Evolutionary conservation across 2,888 invertebrate species (phyloP).

Genomic region (Drosophila ustulata): DNA sequence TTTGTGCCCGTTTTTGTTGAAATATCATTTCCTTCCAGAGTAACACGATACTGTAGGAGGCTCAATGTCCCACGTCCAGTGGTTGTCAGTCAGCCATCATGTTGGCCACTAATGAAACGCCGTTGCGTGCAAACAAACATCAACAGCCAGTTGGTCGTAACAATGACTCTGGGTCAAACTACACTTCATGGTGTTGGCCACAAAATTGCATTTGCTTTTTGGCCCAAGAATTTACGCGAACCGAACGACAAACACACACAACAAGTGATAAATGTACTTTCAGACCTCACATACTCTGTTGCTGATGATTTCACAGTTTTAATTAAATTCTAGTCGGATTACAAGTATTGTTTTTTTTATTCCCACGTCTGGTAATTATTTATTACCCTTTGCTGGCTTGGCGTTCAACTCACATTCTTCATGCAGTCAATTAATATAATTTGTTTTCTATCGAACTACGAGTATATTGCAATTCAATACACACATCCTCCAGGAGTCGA

Average conservation of each 20-base stretch:
- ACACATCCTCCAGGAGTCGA: background rate
- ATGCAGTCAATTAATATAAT: background rate
- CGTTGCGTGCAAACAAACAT: constrained; percentile 53
- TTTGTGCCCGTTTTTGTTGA: background rate
- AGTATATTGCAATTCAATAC: background rate
- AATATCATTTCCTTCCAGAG: constrained; percentile 23
- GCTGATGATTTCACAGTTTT: constrained; percentile 18
- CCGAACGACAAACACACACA: background rate
- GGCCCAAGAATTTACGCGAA: constrained; percentile 26
- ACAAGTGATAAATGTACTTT: constrained; percentile 14
- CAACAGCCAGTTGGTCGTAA: constrained; percentile 13
- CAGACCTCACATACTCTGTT: background rate
- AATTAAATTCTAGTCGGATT: constrained; percentile 37
- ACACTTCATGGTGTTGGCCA: constrained; percentile 49
- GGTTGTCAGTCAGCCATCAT: constrained; percentile 33
- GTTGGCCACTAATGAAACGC: constrained; percentile 56
- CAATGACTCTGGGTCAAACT: constrained; percentile 18
- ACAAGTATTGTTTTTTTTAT: constrained; percentile 5
- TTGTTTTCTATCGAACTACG: background rate
- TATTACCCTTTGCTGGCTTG: background rate
- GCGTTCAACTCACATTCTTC: constrained; percentile 2
- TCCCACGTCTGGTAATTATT: constrained; percentile 4
- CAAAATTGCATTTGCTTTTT: constrained; percentile 64
- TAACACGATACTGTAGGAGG: constrained; percentile 36
- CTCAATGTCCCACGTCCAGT: constrained; percentile 3